A percentile compares a stretch with the other conserved stretches of the same genome.
These are phyloP conservation scores for Bungarus multicinctus DNA, from an alignment of 2,113 vertebrate genomes.

Conservation along the genomic window DNA sequence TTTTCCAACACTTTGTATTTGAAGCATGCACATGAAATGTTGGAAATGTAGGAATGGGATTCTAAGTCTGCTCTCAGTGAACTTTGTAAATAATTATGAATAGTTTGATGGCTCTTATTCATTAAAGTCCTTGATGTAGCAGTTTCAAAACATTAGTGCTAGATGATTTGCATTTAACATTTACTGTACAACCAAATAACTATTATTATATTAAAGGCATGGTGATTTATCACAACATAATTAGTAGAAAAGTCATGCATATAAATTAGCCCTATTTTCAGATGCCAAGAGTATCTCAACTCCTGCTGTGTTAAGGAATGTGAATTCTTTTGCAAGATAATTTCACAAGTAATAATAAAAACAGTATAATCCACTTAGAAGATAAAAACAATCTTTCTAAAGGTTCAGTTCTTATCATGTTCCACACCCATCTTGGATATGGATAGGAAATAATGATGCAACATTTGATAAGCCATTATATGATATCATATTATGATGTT, in stretches of 20 bases:
- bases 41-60: not conserved
- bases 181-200: slow-evolving; percentile 35
- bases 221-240: slow-evolving; percentile 56
- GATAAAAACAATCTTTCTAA: not conserved
- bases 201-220: slow-evolving; percentile 50
- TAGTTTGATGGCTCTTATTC: slow-evolving; percentile 53
- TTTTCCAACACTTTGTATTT: slow-evolving; percentile 3
- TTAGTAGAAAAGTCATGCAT: slow-evolving; percentile 48
- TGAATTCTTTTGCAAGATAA: slow-evolving; percentile 24
- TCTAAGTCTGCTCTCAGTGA: slow-evolving; percentile 31
- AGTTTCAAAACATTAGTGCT: slow-evolving; percentile 55
- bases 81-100: slow-evolving; percentile 43
- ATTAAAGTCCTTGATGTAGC: slow-evolving; percentile 48
- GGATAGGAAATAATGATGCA: not conserved
- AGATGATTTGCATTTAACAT: slow-evolving; percentile 56
- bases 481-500: not conserved
- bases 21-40: not conserved
- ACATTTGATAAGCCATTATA: not conserved
- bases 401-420: not conserved
- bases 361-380: not conserved
- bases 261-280: slow-evolving; percentile 51
- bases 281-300: slow-evolving; percentile 28
- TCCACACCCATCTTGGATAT: not conserved
- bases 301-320: slow-evolving; percentile 1
- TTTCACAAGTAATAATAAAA: not conserved